Evolutionary conservation across 2,113 vertebrate genomes (phyloP), one percentile per base, ranked within the genome.

Genomic region (Pluvialis apricaria): DNA sequence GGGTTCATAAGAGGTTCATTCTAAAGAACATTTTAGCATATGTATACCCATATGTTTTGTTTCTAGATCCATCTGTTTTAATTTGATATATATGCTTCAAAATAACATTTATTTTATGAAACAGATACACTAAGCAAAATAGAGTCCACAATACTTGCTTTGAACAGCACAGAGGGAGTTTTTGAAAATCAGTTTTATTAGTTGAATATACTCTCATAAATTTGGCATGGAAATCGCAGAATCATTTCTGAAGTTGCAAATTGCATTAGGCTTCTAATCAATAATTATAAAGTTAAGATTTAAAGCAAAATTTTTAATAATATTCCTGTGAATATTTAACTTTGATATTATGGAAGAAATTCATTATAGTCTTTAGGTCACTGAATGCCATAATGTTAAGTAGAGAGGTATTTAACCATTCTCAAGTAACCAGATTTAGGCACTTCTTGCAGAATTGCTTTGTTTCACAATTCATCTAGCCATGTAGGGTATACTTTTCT

Each of bases 1-100:
- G 5, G 34, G 22, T 68, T 88, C 26, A 26, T n/a, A 55, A 62
- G 36, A 75, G 44, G 64, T 94, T 95, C 90, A 90, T 94, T 87
- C 55, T 96, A 88, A 97, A 97, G 88, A 97, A 97, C 52, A 73
- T 52, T 96, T 90, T 73, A 97, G 85, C 97, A 98, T 97, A 98
- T 96, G 97, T 84, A 96, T 69, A 92, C 9, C 92, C 96, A 86
- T 98, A 98, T 97, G 97, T 34, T 97, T 98, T 93, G 15, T 75
- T 96, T 96, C 34, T 5, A 92, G 68, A 94, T 83, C 96, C 97
- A 97, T 98, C 97, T 97, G 97, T n/a, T 97, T 95, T 88, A 69
- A 88, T 94, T 94, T 95, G 22, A 95, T 92, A 57, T 90, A 96
- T 91, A 91, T 82, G 44, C 68, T 97, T 95, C 64, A 94, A 97